Conservation (phyloP, 2,888 invertebrate genomes). For the Cryptus armator region DNA sequence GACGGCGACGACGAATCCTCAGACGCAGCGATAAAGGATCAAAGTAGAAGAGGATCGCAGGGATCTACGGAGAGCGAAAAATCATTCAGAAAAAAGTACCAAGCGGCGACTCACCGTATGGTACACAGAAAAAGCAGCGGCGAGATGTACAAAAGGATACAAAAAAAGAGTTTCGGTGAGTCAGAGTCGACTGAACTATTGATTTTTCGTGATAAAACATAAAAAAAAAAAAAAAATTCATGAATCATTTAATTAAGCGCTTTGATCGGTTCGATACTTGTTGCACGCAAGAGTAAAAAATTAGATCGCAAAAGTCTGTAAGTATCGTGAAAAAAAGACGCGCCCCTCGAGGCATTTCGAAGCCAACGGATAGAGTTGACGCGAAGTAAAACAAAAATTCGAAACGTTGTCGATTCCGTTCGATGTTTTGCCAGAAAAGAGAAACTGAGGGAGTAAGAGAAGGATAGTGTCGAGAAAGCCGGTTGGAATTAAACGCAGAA, state of each 20-base stretch:
- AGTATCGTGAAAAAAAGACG: not conserved
- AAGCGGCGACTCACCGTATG: conserved; percentile 94
- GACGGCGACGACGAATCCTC: conserved; percentile 81
- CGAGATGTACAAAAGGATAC: conserved; percentile 95
- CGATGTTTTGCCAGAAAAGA: conserved; percentile 54
- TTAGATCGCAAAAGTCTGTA: not conserved
- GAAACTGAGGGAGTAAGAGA: conserved; percentile 10
- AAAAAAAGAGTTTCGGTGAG: conserved; percentile 94
- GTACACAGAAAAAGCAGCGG: conserved; percentile 96
- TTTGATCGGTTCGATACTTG: not conserved
- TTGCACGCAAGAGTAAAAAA: not conserved
- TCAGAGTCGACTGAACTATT: conserved; percentile 53
- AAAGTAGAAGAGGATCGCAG: conserved; percentile 85
- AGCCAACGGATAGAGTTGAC: conserved; percentile 4
- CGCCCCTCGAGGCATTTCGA: conserved; percentile 4
- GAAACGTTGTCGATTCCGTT: conserved; percentile 55
- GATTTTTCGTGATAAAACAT: not conserved
- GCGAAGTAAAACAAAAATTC: conserved; percentile 51
- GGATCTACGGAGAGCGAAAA: conserved; percentile 93
- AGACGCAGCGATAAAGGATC: conserved; percentile 79
- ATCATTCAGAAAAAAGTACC: conserved; percentile 94
- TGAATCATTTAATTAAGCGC: not conserved
- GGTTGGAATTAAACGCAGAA: conserved; percentile 1
- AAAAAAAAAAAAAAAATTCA: not conserved
- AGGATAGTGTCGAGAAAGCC: not conserved